Percentiles rank a stretch among this genome's conserved stretches.
Evolutionary conservation across 92 coral and sea anemone genomes (phyloP).

Genomic region (Epizoanthus rinbou): DNA sequence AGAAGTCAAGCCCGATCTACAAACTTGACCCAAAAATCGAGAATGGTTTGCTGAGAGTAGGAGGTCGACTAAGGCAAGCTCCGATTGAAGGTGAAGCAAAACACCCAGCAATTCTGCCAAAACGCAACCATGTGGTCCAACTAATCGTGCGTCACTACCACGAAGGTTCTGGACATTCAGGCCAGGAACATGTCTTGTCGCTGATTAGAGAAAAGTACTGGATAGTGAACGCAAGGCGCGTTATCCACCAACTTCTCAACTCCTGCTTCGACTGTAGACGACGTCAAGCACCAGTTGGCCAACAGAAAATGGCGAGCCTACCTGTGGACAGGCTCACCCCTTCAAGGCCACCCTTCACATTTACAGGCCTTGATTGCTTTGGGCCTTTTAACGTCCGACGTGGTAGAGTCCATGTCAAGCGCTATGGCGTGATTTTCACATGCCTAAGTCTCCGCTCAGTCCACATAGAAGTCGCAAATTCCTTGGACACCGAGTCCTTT

Average conservation of each 20-base stretch:
- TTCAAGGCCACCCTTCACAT: slow-evolving; percentile 54
- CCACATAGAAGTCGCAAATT: slow-evolving; percentile 54
- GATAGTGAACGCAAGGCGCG: slow-evolving; percentile 25
- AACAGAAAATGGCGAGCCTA: slow-evolving; percentile 62
- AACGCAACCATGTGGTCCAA: slow-evolving; percentile 25
- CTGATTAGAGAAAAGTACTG: slow-evolving; percentile 32
- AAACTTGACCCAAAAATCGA: slow-evolving; percentile 36
- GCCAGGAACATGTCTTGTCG: slow-evolving; percentile 33
- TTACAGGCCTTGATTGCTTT: slow-evolving; percentile 53
- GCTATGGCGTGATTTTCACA: slow-evolving; percentile 60
- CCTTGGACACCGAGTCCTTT: slow-evolving; percentile 62
- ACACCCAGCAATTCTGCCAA: slow-evolving; percentile 36
- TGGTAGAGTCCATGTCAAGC: slow-evolving; percentile 44
- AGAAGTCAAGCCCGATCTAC: slow-evolving; percentile 49
- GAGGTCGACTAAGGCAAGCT: slow-evolving; percentile 44
- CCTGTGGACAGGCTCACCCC: slow-evolving; percentile 57
- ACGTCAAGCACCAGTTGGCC: slow-evolving; percentile 46
- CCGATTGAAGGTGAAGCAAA: slow-evolving; percentile 27
- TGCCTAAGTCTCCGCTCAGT: slow-evolving; percentile 56
- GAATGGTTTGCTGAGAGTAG: slow-evolving; percentile 4
- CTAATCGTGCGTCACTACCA: slow-evolving; percentile 37
- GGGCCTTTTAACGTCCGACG: slow-evolving; percentile 53
- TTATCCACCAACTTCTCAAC: neutral
- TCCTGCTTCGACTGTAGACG: slow-evolving; percentile 46
- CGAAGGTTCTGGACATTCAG: slow-evolving; percentile 36